Percentiles rank a stretch among this genome's conserved stretches.
Evolutionary conservation across 92 coral and sea anemone genomes (phyloP).

Genomic region (Epizoanthus illoricatus): DNA sequence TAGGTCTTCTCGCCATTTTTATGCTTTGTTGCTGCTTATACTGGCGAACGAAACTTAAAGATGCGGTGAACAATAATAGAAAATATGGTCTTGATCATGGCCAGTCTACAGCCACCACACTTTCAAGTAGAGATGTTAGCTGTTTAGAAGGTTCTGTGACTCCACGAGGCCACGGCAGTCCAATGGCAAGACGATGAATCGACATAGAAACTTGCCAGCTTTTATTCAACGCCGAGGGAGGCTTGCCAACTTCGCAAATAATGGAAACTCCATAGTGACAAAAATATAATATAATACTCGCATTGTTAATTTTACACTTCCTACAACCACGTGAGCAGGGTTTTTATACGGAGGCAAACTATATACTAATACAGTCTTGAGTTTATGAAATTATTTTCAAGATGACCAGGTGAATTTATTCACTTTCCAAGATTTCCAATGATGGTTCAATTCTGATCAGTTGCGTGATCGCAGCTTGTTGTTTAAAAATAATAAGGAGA

Average conservation of each 20-base stretch:
- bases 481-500: neutral
- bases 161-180: neutral
- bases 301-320: neutral
- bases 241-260: neutral
- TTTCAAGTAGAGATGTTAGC: slow-evolving; percentile 16
- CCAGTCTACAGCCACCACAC: slow-evolving; percentile 50
- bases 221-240: neutral
- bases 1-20: slow-evolving; percentile 58
- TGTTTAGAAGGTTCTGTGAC: neutral
- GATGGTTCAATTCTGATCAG: too few species aligned
- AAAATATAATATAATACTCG: neutral
- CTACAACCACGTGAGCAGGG: neutral
- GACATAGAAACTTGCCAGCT: neutral
- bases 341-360: neutral
- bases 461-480: neutral
- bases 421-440: neutral
- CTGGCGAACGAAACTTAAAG: slow-evolving; percentile 75
- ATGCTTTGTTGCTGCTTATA: slow-evolving; percentile 68
- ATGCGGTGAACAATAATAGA: slow-evolving; percentile 55
- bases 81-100: slow-evolving; percentile 55
- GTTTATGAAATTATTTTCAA: neutral
- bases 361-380: neutral
- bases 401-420: neutral
- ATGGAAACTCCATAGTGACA: slow-evolving; percentile 8
- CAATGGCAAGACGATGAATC: slow-evolving; percentile 5